These are phyloP conservation scores for Phragmatobia fuliginosa DNA, from an alignment of 2,888 invertebrate genomes.

Conservation along the genomic window DNA sequence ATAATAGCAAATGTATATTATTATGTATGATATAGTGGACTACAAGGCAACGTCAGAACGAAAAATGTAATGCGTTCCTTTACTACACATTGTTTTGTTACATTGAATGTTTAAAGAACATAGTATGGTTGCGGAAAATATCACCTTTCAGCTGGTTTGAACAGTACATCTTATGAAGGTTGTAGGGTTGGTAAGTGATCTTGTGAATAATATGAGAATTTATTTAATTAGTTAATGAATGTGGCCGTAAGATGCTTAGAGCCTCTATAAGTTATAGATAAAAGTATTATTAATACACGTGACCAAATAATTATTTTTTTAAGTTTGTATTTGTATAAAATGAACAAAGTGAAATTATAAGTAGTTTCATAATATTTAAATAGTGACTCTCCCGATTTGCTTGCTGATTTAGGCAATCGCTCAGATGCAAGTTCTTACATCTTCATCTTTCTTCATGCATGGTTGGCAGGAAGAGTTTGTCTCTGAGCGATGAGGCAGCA, in stretches of 20 bases:
- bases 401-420: not conserved
- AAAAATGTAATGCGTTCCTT: constrained; percentile 33
- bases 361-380: not conserved
- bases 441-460: no score
- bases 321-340: no score
- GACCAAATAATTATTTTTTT: no score
- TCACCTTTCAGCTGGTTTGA: constrained; percentile 4
- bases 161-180: not conserved
- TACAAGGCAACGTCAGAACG: constrained; percentile 31
- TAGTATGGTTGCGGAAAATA: constrained; percentile 33
- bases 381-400: not conserved
- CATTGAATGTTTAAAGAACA: constrained; percentile 30
- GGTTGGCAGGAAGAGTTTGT: no score
- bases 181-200: not conserved
- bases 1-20: not conserved
- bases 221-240: not conserved
- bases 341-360: no score
- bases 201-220: not conserved
- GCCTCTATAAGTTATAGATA: not conserved
- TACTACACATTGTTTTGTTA: constrained; percentile 19
- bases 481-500: no score
- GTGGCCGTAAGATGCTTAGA: not conserved
- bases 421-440: no score
- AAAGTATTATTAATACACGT: no score
- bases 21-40: constrained; percentile 18